Conservation (phyloP, 37 sponge, comb jelly and placozoan genomes). For the Agelas oroides region DNA sequence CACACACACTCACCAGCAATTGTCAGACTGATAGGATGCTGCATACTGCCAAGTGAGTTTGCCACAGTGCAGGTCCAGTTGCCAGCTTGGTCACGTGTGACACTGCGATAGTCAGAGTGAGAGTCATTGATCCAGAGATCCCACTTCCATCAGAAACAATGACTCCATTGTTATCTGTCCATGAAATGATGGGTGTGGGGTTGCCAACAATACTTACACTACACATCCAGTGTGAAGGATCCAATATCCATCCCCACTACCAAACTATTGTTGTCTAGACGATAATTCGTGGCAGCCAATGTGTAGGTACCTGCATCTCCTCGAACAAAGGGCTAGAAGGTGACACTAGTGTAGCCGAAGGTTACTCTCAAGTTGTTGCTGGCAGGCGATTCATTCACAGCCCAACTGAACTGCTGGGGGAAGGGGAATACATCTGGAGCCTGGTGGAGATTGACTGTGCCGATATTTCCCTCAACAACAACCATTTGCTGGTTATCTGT, state of each 20-base stretch:
- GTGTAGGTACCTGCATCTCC: too few relatives aligned
- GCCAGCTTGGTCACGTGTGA: neutral
- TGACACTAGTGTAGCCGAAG: too few relatives aligned
- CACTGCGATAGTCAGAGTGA: conserved; percentile 9
- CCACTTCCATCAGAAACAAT: neutral
- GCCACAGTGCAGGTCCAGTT: conserved; percentile 31
- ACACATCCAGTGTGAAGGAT: too few relatives aligned
- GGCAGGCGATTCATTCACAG: too few relatives aligned
- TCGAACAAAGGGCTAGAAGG: too few relatives aligned
- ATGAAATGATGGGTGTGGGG: conserved; percentile 15
- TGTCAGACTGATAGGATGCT: neutral
- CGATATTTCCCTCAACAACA: neutral
- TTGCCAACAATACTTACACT: conserved; percentile 10
- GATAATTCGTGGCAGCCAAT: too few relatives aligned
- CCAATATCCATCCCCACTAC: too few relatives aligned
- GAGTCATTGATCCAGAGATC: neutral
- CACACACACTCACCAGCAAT: conserved; percentile 20
- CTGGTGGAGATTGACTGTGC: neutral
- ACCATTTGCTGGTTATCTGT: neutral
- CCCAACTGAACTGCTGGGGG: too few relatives aligned
- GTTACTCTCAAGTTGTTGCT: too few relatives aligned
- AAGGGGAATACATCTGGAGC: too few relatives aligned
- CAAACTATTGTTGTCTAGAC: too few relatives aligned
- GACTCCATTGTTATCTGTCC: conserved; percentile 20
- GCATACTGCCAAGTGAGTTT: neutral